Conservation (phyloP, 2,888 invertebrate genomes). For the Caenorhabditis parvicauda region DNA sequence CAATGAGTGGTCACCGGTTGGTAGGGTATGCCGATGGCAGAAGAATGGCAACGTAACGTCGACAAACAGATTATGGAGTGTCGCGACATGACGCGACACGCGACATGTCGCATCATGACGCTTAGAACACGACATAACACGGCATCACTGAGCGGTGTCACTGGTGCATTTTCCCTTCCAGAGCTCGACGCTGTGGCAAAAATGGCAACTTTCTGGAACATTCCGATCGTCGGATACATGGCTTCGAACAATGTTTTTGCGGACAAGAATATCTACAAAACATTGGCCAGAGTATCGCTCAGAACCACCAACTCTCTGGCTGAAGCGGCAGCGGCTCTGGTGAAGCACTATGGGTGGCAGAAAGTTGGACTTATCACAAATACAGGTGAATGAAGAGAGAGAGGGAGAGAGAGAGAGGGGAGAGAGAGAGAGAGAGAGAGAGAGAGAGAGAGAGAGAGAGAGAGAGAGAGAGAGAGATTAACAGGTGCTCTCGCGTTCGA, state of each 20-base stretch:
- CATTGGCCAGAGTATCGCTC: constrained; percentile 56
- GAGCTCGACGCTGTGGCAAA: constrained; percentile 60
- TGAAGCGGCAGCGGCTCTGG: constrained; percentile 47
- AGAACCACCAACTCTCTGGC: constrained; percentile 60
- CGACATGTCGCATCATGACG: too few relatives aligned
- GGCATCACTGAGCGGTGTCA: not conserved
- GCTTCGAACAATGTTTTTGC: constrained; percentile 57
- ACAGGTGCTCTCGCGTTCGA: constrained; percentile 57
- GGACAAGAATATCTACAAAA: constrained; percentile 59
- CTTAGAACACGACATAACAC: too few relatives aligned
- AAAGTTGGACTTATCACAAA: too few relatives aligned
- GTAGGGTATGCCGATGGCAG: too few relatives aligned
- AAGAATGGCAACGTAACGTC: too few relatives aligned
- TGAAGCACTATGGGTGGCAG: constrained; percentile 59
- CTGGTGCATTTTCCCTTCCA: constrained; percentile 11
- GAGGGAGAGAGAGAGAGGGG: too few relatives aligned
- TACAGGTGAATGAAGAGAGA: too few relatives aligned
- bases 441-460: not conserved
- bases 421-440: not conserved
- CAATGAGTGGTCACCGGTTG: too few relatives aligned
- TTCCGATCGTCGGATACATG: constrained; percentile 61
- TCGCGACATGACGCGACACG: too few relatives aligned
- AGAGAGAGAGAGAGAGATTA: constrained; percentile 42
- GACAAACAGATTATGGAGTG: too few relatives aligned
- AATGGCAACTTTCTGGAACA: constrained; percentile 61